phyloP scores from a whole-genome alignment of 2,888 invertebrate genomes.

The Oxyteleia sp. region DNA sequence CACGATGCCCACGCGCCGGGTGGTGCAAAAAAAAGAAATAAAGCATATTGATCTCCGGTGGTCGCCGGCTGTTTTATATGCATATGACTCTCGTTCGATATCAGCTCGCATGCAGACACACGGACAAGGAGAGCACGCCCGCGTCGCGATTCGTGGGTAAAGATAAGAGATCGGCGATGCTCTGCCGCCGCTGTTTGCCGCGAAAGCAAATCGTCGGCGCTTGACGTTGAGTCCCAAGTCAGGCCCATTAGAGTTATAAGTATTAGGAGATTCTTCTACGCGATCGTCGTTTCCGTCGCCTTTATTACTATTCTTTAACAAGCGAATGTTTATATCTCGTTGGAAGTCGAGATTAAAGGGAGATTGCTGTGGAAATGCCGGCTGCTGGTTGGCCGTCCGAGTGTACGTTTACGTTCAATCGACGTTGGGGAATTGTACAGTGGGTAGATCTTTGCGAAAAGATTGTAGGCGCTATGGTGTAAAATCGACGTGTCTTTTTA shows the following conservation, averaged over 20 bases:
- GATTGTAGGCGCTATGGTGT: not conserved
- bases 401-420: slow-evolving; percentile 2
- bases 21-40: slow-evolving; percentile 46
- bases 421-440: not conserved
- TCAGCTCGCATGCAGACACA: slow-evolving; percentile 18
- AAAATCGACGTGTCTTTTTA: too few species aligned
- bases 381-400: slow-evolving; percentile 24
- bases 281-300: slow-evolving; percentile 36
- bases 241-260: slow-evolving; percentile 33
- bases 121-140: slow-evolving; percentile 28
- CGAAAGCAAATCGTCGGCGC: slow-evolving; percentile 30
- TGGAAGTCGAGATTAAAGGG: slow-evolving; percentile 32
- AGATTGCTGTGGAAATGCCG: slow-evolving; percentile 31
- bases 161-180: slow-evolving; percentile 24
- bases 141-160: slow-evolving; percentile 29
- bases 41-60: slow-evolving; percentile 52
- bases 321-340: slow-evolving; percentile 45
- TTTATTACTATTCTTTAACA: slow-evolving; percentile 33
- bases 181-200: slow-evolving; percentile 14
- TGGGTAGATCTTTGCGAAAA: slow-evolving; percentile 4
- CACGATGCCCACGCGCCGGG: slow-evolving; percentile 53
- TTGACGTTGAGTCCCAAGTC: slow-evolving; percentile 15
- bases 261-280: slow-evolving; percentile 43
- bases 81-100: slow-evolving; percentile 34
- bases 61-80: slow-evolving; percentile 18